Conservation (phyloP, 2,113 vertebrate genomes). For the Balaenoptera acutorostrata region DNA sequence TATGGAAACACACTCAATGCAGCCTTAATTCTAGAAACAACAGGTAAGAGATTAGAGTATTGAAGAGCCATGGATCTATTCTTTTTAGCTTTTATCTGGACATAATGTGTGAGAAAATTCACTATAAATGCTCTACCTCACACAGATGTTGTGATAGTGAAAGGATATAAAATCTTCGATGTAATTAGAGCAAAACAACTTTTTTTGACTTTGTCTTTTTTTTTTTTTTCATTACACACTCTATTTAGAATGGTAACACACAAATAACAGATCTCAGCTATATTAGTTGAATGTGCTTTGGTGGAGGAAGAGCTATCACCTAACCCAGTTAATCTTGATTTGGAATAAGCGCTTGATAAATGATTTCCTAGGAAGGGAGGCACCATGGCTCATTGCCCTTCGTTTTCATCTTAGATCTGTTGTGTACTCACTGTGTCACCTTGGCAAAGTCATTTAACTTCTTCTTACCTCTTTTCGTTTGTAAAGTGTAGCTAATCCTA, state of each 20-base stretch:
- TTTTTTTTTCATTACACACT: background rate
- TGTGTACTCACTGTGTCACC: background rate
- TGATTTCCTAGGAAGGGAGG: conserved; percentile 41
- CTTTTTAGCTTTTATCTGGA: conserved; percentile 20
- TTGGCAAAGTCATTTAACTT: conserved; percentile 60
- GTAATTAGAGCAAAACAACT: background rate
- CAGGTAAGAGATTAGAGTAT: background rate
- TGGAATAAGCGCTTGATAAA: conserved; percentile 65
- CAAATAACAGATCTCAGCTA: background rate
- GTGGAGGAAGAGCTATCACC: conserved; percentile 28
- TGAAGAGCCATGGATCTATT: background rate
- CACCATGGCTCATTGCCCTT: conserved; percentile 45
- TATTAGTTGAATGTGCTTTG: background rate
- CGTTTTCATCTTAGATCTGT: conserved; percentile 20
- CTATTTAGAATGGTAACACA: background rate
- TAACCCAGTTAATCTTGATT: conserved; percentile 62
- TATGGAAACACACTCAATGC: background rate
- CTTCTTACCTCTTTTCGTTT: conserved; percentile 20
- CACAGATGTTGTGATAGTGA: background rate
- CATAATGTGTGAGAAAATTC: background rate
- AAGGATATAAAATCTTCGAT: background rate
- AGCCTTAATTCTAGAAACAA: conserved; percentile 39
- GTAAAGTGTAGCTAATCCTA: background rate
- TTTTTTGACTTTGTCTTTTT: background rate
- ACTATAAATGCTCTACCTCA: background rate